Evolutionary conservation across 2,797 vertebrate species (phyloP), one percentile per base, ranked within the genome.

Genomic region (Melanotaenia maccullochi): DNA sequence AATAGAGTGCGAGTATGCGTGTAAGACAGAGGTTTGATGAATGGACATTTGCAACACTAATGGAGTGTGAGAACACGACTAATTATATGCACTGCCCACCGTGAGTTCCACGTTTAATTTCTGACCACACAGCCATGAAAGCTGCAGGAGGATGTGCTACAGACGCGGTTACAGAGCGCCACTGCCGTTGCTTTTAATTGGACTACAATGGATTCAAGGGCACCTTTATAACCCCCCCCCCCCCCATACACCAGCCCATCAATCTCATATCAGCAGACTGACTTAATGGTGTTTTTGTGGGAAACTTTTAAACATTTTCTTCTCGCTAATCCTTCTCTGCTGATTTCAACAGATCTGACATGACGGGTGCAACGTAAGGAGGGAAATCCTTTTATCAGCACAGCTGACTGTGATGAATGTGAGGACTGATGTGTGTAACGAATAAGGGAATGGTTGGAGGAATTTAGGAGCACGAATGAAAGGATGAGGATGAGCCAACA

Each of bases 341-440:
- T 86, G 87, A 89, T 87, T 78, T 72, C 56, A 87, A 78, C 85
- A 77, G 89, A 89, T 89, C 83, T 88, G 86, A 90, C 87, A 84
- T 42, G 68, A 79, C 76, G 72, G 84, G 67, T 52, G 82, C 70
- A 79, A 84, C 82, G 62, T 79, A 59, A 76, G 74, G 74, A 83
- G 81, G 83, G 74, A 89, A 89, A 91, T 91, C 89, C 89, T 87
- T 90, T 91, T 89, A 91, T 91, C 89, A 84, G 88, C 38, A 32
- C 73, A 77, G 79, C 73, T 66, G 58, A 65, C 40, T 38, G 70
- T 54, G 78, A 72, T 71, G 74, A 82, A 85, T 42, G 75, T 2
- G 59, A 76, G 64, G 82, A 71, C 59, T 73, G 86, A 84, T 73
- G 86, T 57, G 68, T 52, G 79, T 60, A 81, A 80, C 76, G 42